phyloP scores from a whole-genome alignment of 2,888 invertebrate species.

The Rhyacophila evoluta region DNA sequence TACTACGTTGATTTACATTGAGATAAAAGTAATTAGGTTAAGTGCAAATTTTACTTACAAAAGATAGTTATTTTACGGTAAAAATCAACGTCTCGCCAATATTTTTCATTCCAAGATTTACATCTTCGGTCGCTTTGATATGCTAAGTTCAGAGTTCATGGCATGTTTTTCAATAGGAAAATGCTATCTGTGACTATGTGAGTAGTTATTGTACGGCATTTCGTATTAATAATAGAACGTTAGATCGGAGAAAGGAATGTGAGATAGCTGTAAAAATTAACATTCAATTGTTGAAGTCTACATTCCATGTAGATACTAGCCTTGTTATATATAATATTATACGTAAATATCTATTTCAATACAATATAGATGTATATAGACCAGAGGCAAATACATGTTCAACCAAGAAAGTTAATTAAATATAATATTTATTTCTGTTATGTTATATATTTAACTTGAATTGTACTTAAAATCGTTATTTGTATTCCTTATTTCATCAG shows the following conservation, averaged over 20 bases:
- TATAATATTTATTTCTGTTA: no score
- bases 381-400: no score
- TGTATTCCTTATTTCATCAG: no score
- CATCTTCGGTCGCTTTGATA: not conserved
- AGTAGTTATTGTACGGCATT: not conserved
- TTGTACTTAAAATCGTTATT: no score
- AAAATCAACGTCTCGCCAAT: not conserved
- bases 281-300: slow-evolving; percentile 12
- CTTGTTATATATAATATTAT: not conserved
- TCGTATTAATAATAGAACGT: not conserved
- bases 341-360: not conserved
- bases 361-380: no score
- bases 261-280: slow-evolving; percentile 20
- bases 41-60: no score
- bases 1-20: no score
- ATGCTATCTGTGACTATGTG: not conserved
- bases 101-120: not conserved
- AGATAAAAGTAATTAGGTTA: no score
- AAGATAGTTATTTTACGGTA: no score
- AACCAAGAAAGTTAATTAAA: no score
- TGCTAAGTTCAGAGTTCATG: not conserved
- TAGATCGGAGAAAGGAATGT: not conserved
- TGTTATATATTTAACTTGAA: no score
- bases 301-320: not conserved
- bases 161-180: not conserved